These are phyloP conservation scores for Urosaurus nigricauda DNA, from an alignment of 2,797 vertebrate genomes.

Conservation along the genomic window DNA sequence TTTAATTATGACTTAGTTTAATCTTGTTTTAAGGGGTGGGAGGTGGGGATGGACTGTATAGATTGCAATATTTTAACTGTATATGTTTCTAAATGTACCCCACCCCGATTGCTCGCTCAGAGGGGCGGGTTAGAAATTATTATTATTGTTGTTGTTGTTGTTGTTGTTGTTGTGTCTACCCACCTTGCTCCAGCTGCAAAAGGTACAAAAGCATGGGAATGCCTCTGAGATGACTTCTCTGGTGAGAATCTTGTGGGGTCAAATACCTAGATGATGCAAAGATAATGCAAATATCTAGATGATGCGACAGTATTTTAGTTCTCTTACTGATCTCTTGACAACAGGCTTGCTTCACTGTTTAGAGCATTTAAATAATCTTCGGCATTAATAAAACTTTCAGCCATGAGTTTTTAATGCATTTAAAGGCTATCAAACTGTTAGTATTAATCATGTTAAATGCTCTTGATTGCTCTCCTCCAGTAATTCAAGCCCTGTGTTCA, in stretches of 20 bases:
- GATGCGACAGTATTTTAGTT: not conserved
- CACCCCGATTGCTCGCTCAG: too few species aligned
- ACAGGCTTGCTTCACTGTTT: not conserved
- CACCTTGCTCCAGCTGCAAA: slow-evolving; percentile 90
- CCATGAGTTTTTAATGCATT: not conserved
- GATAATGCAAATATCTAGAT: slow-evolving; percentile 83
- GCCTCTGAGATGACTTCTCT: slow-evolving; percentile 82
- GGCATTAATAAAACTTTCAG: not conserved
- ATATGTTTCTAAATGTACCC: too few species aligned
- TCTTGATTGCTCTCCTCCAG: not conserved
- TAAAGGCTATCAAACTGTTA: not conserved
- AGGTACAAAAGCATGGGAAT: slow-evolving; percentile 87
- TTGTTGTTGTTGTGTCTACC: too few species aligned
- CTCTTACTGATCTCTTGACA: not conserved
- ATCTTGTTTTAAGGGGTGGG: too few species aligned
- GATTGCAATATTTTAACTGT: too few species aligned
- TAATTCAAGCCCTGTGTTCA: not conserved
- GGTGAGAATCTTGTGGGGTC: slow-evolving; percentile 87
- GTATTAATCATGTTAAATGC: not conserved
- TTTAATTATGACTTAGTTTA: too few species aligned
- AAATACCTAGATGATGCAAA: slow-evolving; percentile 79
- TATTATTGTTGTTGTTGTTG: too few species aligned
- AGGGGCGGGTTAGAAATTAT: too few species aligned
- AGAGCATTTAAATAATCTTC: not conserved
- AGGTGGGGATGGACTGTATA: too few species aligned